Evolutionary conservation across 64 coral and sea anemone genomes (phyloP), one percentile per base, ranked within the genome.

Genomic region (Acropora tenuis): DNA sequence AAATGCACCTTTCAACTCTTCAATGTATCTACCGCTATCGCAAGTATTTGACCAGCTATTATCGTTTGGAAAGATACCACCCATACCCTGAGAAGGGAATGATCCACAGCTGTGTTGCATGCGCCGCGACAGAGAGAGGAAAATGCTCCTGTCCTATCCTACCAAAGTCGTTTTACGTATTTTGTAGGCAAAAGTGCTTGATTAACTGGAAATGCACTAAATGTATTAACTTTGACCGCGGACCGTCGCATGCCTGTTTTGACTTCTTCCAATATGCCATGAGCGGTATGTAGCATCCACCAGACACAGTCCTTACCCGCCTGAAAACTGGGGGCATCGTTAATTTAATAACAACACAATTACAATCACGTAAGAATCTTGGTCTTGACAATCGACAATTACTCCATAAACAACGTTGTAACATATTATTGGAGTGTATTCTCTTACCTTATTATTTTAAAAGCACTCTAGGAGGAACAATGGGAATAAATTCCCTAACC

Each of bases 41-140:
- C 58, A 69, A 69, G 66, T 69, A 69, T 69, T 69, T 69, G 18
- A 69, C 66, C 66, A 69, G 13, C 74, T 76, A 76, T 46, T 76
- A 76, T 46, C 44, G 43, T 5, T 46, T 76, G 10, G 0, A 7
- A 76, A 76, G 43, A 76, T 76, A 76, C 66, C 18, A 69, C 74
- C 74, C 74, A 76, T 76, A 76, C 66, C 66, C 66, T 69, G 66
- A 69, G 18, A 76, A 76, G 41, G 42, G 43, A 12, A 46, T 76
- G 40, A 76, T 76, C 44, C 74, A 45, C 41, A 76, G 74, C 74
- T 76, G 74, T 76, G 74, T 46, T 48, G 44, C 44, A 76, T 76
- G 74, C 11, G 74, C 8, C 71, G 71, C 71, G 43, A 74, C 71
- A 41, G 71, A 74, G 71, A 74, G 71, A 74, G 71, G 71, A 20